Evolutionary conservation across 2,113 vertebrate genomes (phyloP).

Genomic region (Dendropsophus ebraccatus): DNA sequence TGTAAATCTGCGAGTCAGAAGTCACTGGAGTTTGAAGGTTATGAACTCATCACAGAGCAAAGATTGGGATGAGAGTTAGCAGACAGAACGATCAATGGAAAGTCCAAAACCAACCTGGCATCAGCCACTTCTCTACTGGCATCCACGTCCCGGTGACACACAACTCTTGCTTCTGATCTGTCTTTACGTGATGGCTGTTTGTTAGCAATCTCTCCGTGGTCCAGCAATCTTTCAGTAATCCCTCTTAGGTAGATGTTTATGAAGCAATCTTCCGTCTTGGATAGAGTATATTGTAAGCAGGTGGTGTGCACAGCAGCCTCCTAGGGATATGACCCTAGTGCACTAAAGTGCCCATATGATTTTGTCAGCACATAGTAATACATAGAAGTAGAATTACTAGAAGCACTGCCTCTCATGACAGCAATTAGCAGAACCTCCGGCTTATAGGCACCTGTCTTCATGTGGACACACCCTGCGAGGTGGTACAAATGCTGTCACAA

Average conservation of each 20-base stretch:
- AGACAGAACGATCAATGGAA: not conserved
- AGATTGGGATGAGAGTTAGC: not conserved
- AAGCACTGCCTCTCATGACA: not conserved
- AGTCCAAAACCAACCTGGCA: not conserved
- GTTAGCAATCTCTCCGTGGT: not conserved
- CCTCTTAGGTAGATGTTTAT: not conserved
- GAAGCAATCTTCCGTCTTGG: no score
- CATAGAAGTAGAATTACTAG: not conserved
- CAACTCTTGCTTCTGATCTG: not conserved
- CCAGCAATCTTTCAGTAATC: not conserved
- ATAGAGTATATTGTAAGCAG: not conserved
- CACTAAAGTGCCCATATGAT: not conserved
- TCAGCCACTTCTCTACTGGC: not conserved
- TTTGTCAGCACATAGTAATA: not conserved
- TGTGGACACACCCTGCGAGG: conserved; percentile 26
- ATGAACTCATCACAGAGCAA: not conserved
- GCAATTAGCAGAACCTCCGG: not conserved
- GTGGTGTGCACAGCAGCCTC: not conserved
- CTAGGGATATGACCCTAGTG: not conserved
- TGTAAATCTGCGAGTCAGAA: not conserved
- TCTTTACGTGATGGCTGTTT: not conserved
- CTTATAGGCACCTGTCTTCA: not conserved
- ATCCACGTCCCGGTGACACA: no score
- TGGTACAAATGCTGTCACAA: not conserved
- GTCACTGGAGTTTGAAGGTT: not conserved